Conservation (phyloP, 2,113 vertebrate genomes). For the Antigone vipio region DNA sequence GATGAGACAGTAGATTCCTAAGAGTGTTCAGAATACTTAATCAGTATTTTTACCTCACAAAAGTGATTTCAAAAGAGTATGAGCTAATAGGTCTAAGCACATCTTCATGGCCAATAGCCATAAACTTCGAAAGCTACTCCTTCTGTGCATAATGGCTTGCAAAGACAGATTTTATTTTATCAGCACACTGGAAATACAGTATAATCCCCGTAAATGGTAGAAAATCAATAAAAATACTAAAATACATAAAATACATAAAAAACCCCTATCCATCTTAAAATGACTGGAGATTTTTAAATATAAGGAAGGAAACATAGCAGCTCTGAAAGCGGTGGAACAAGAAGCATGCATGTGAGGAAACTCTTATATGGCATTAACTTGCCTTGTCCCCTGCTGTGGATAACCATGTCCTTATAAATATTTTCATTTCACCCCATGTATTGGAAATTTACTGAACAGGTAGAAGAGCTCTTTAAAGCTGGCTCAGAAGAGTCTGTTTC, state of each 20-base stretch:
- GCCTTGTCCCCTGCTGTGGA: background rate
- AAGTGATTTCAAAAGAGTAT: background rate
- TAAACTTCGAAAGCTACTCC: background rate
- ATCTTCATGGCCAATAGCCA: background rate
- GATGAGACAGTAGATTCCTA: background rate
- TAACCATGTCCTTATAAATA: background rate
- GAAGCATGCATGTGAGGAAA: background rate
- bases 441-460: background rate
- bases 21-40: background rate
- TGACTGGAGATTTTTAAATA: background rate
- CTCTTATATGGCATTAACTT: background rate
- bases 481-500: background rate
- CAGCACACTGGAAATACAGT: background rate
- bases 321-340: background rate
- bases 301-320: background rate
- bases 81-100: background rate
- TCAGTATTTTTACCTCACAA: background rate
- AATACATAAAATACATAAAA: no score
- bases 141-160: background rate
- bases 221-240: background rate
- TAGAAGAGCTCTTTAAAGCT: background rate
- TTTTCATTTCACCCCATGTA: background rate
- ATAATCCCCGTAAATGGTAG: background rate
- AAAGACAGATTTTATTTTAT: background rate
- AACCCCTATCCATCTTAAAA: background rate